Evolutionary conservation across 2,888 invertebrate species (phyloP).

Genomic region (Vesta saturnalis): DNA sequence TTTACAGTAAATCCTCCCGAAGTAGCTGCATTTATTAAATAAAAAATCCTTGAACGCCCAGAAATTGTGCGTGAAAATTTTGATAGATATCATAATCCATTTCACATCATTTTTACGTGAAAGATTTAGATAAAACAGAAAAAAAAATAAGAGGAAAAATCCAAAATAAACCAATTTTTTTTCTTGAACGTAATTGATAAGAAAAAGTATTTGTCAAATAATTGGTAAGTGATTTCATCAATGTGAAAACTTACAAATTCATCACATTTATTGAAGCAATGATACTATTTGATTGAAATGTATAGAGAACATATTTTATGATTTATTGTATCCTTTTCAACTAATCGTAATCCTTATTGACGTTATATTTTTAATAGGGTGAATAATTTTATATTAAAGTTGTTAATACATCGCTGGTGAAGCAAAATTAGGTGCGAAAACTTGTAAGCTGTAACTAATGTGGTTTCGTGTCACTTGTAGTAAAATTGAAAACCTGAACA

Average conservation of each 20-base stretch:
- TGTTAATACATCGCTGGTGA: neutral
- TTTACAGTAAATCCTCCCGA: conserved; percentile 18
- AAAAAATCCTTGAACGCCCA: neutral
- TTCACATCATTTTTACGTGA: too few relatives aligned
- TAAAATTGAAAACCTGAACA: neutral
- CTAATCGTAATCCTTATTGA: conserved; percentile 5
- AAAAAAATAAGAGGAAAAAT: too few relatives aligned
- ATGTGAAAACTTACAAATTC: neutral
- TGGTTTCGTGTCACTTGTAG: conserved; percentile 8
- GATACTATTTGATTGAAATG: conserved; percentile 5
- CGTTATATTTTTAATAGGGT: conserved; percentile 2
- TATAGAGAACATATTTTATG: conserved; percentile 12
- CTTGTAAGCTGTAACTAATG: conserved; percentile 2
- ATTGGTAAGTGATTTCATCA: neutral
- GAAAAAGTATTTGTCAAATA: neutral
- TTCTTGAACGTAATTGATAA: too few relatives aligned
- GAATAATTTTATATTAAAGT: neutral
- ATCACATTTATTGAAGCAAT: neutral
- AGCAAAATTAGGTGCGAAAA: conserved; percentile 11
- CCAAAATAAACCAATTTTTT: too few relatives aligned
- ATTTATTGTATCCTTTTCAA: conserved; percentile 17
- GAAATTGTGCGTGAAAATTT: neutral
- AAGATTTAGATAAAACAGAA: too few relatives aligned
- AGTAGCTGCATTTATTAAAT: neutral
- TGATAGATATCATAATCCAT: too few relatives aligned